Percentiles rank a stretch among this genome's conserved stretches.
These are phyloP conservation scores for Solea solea DNA, from an alignment of 2,113 vertebrate species.

Conservation along the genomic window DNA sequence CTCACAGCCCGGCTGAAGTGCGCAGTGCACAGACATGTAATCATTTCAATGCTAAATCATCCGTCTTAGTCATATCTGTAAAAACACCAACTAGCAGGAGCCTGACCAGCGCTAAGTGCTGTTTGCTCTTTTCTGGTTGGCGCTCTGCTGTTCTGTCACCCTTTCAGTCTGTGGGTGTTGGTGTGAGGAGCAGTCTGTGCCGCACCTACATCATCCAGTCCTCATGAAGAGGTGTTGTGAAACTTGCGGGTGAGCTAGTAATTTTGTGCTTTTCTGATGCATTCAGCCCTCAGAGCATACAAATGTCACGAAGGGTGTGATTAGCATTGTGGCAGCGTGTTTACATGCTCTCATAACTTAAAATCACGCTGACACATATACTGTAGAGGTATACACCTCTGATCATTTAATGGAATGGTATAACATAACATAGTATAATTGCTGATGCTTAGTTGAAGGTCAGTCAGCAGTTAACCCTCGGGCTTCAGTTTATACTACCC, in stretches of 20 bases:
- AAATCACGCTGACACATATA: slow-evolving; percentile 42
- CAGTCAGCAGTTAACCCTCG: slow-evolving; percentile 18
- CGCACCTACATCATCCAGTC: slow-evolving; percentile 61
- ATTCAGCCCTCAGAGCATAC: background rate
- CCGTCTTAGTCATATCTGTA: slow-evolving; percentile 42
- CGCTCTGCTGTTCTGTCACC: slow-evolving; percentile 31
- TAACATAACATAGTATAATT: slow-evolving; percentile 23
- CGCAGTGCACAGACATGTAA: slow-evolving; percentile 15
- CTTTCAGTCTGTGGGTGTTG: slow-evolving; percentile 67
- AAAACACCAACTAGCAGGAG: slow-evolving; percentile 35
- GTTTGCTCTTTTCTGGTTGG: slow-evolving; percentile 63
- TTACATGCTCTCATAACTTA: slow-evolving; percentile 47
- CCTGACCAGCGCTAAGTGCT: slow-evolving; percentile 34
- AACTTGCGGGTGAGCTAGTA: slow-evolving; percentile 40
- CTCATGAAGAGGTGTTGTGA: slow-evolving; percentile 40
- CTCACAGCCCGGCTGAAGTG: background rate
- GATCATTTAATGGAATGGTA: slow-evolving; percentile 8
- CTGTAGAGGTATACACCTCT: slow-evolving; percentile 25
- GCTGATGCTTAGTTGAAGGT: slow-evolving; percentile 21
- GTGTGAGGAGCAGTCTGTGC: slow-evolving; percentile 64
- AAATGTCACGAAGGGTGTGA: slow-evolving; percentile 31
- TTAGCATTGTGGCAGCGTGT: slow-evolving; percentile 48
- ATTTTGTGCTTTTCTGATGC: slow-evolving; percentile 51
- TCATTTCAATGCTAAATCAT: slow-evolving; percentile 52
- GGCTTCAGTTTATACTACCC: background rate